These are phyloP conservation scores for human DNA, from an alignment of 2,113 vertebrate species.

Conservation along the genomic window DNA sequence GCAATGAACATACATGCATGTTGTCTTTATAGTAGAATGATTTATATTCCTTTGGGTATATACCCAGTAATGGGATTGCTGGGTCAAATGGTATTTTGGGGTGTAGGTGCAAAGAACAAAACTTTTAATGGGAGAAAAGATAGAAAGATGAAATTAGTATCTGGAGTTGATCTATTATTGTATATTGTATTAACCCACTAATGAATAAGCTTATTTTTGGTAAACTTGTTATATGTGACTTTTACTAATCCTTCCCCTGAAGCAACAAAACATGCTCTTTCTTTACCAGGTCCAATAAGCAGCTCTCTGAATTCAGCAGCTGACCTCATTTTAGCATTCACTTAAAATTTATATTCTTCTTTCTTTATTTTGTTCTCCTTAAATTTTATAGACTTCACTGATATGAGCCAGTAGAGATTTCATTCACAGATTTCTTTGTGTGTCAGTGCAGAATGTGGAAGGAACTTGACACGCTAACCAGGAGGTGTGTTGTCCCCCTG, in stretches of 20 bases:
- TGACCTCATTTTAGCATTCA: background rate
- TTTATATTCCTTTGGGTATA: too few relatives aligned
- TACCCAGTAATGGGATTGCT: background rate
- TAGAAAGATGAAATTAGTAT: background rate
- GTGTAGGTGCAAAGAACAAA: background rate
- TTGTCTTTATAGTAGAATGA: too few relatives aligned
- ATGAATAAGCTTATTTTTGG: background rate
- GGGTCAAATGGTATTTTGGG: background rate
- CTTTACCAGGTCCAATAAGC: background rate
- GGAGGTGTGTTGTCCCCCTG: background rate
- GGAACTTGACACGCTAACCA: background rate
- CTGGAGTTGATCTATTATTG: background rate
- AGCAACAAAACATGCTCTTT: background rate
- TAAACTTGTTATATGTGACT: background rate
- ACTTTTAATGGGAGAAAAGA: background rate
- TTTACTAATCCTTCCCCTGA: background rate
- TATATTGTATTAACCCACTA: background rate
- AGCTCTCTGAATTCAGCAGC: background rate
- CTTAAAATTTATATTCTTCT: background rate
- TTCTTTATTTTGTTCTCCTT: background rate
- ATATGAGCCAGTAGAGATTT: background rate
- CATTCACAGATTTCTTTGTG: background rate
- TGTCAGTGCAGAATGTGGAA: background rate
- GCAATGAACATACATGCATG: too few relatives aligned
- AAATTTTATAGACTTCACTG: background rate